These are phyloP conservation scores for Odontophorus gujanensis DNA, from an alignment of 2,113 vertebrate genomes.

Conservation along the genomic window DNA sequence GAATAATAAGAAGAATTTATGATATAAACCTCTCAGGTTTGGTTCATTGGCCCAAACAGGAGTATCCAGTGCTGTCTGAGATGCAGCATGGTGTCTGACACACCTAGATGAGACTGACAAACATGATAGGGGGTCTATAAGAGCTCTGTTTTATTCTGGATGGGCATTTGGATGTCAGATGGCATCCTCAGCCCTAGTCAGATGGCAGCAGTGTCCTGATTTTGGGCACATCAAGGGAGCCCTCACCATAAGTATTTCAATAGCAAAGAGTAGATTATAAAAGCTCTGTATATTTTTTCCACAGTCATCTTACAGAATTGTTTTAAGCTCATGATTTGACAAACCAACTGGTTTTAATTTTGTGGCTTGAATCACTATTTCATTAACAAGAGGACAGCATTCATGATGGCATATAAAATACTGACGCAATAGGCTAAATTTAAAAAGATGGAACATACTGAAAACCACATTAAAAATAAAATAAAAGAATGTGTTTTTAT, in stretches of 20 bases:
- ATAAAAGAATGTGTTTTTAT: conserved; percentile 34
- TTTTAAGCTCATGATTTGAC: conserved; percentile 19
- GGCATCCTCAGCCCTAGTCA: background rate
- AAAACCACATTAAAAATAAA: conserved; percentile 49
- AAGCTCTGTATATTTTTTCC: background rate
- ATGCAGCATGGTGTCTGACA: background rate
- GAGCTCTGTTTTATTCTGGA: background rate
- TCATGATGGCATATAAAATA: conserved; percentile 71
- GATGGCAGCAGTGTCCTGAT: background rate
- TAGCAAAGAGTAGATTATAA: background rate
- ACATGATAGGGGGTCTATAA: background rate
- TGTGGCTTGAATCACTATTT: conserved; percentile 74
- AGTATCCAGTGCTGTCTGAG: background rate
- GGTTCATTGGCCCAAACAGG: background rate
- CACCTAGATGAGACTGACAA: background rate
- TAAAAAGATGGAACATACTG: conserved; percentile 55
- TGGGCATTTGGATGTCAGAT: background rate
- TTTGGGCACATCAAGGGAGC: background rate
- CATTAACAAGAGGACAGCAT: conserved; percentile 61
- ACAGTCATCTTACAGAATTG: background rate
- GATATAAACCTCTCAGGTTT: background rate
- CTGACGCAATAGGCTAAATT: conserved; percentile 68
- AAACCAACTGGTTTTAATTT: conserved; percentile 73
- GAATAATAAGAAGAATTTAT: background rate
- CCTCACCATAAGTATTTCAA: background rate